Evolutionary conservation across 2,113 vertebrate genomes (phyloP).

Genomic region (Notarius lentiginosus): DNA sequence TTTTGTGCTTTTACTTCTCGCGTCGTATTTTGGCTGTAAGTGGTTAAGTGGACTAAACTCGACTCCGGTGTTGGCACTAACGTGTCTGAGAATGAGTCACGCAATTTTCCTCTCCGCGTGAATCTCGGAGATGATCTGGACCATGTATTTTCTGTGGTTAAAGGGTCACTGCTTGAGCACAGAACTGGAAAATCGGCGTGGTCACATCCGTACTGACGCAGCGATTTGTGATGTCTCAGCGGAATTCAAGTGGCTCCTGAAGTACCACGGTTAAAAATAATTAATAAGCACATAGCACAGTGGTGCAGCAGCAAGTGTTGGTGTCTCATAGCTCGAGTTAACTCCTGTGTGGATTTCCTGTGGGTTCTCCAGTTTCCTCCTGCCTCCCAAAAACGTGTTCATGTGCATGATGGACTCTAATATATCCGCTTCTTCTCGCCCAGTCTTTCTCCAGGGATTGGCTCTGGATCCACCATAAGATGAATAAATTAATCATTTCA

Average conservation of each 20-base stretch:
- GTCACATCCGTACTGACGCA: background rate
- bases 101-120: background rate
- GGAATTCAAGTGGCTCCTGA: background rate
- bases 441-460: background rate
- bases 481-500: background rate
- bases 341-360: background rate
- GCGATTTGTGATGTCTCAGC: background rate
- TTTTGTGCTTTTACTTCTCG: slow-evolving; percentile 2
- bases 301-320: background rate
- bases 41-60: background rate
- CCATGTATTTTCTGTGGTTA: background rate
- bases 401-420: background rate
- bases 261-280: background rate
- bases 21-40: too few relatives aligned
- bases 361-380: background rate
- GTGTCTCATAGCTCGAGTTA: background rate
- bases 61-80: slow-evolving; percentile 4
- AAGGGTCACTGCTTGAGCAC: background rate
- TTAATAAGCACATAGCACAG: background rate
- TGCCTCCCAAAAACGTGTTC: background rate
- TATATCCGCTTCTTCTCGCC: background rate
- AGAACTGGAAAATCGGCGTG: background rate
- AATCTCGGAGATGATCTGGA: background rate
- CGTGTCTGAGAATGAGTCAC: background rate
- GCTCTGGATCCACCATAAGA: background rate